These are phyloP conservation scores for Trematomus bernacchii DNA, from an alignment of 2,797 vertebrate genomes.

Conservation along the genomic window DNA sequence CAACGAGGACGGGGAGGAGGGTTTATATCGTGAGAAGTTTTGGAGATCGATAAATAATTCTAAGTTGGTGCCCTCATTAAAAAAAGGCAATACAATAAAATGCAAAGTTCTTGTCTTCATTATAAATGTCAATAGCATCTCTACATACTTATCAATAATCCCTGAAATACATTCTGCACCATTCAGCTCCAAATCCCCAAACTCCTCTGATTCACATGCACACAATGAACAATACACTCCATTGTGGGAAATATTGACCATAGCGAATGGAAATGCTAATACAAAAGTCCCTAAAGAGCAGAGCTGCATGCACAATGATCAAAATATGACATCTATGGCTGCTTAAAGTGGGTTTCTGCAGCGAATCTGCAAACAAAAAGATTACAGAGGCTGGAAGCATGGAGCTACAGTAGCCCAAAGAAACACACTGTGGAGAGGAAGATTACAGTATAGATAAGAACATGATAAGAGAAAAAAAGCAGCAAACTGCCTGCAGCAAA, in stretches of 20 bases:
- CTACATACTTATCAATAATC: constrained; percentile 37
- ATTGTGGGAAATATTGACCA: constrained; percentile 68
- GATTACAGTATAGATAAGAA: constrained; percentile 22
- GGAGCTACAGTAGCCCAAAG: constrained; percentile 6
- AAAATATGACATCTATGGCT: constrained; percentile 40
- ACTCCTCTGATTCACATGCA: constrained; percentile 61
- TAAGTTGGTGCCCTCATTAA: constrained; percentile 38
- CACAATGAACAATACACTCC: constrained; percentile 57
- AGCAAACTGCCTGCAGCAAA: constrained; percentile 20
- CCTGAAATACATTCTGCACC: constrained; percentile 25
- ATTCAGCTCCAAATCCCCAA: constrained; percentile 46
- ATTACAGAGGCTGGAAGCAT: constrained; percentile 10
- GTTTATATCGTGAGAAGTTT: constrained; percentile 26
- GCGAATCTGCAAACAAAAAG: constrained; percentile 51
- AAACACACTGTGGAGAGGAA: neutral
- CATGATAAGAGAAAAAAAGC: constrained; percentile 15
- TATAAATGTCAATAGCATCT: constrained; percentile 34
- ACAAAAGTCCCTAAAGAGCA: constrained; percentile 56
- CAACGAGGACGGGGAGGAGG: constrained; percentile 38
- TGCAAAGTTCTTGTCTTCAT: constrained; percentile 44
- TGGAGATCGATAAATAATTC: constrained; percentile 66
- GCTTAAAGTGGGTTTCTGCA: constrained; percentile 33
- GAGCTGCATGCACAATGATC: constrained; percentile 45
- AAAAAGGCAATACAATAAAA: constrained; percentile 38
- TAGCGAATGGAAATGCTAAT: constrained; percentile 78